Percentiles rank a stretch among this genome's conserved stretches.
phyloP scores from a whole-genome alignment of 2,888 invertebrate genomes.

The Carpatolechia fugitivella region DNA sequence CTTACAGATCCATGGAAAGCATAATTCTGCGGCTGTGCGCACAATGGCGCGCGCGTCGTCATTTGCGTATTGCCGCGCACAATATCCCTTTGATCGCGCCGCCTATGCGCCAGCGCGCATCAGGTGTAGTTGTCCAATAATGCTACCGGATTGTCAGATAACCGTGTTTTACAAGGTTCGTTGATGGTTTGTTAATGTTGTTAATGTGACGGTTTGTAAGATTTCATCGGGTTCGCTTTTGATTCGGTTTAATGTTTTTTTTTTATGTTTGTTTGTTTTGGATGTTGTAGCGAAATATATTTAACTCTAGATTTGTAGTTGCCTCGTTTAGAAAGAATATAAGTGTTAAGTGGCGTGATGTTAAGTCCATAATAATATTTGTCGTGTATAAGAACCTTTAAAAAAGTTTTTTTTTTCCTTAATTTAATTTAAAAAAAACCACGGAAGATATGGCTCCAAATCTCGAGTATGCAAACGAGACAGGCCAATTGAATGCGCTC shows the following conservation, averaged over 20 bases:
- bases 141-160: not conserved
- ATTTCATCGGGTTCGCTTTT: not conserved
- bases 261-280: too few species aligned
- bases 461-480: too few species aligned
- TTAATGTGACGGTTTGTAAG: not conserved
- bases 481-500: too few species aligned
- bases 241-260: not conserved
- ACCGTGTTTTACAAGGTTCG: not conserved
- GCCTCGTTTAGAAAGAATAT: too few species aligned
- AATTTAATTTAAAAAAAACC: too few species aligned
- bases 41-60: slow-evolving; percentile 33
- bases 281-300: too few species aligned
- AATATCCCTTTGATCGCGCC: slow-evolving; percentile 50
- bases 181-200: slow-evolving; percentile 1
- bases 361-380: too few species aligned
- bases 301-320: too few species aligned
- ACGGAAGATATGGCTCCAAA: too few species aligned
- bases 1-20: slow-evolving; percentile 28
- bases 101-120: slow-evolving; percentile 18
- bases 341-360: too few species aligned
- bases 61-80: slow-evolving; percentile 35
- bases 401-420: too few species aligned
- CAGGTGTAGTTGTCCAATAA: not conserved
- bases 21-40: slow-evolving; percentile 25
- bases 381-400: too few species aligned